Percentiles rank a stretch among this genome's conserved stretches.
phyloP scores from a whole-genome alignment of 2,113 vertebrate genomes.

The Sturnira hondurensis region DNA sequence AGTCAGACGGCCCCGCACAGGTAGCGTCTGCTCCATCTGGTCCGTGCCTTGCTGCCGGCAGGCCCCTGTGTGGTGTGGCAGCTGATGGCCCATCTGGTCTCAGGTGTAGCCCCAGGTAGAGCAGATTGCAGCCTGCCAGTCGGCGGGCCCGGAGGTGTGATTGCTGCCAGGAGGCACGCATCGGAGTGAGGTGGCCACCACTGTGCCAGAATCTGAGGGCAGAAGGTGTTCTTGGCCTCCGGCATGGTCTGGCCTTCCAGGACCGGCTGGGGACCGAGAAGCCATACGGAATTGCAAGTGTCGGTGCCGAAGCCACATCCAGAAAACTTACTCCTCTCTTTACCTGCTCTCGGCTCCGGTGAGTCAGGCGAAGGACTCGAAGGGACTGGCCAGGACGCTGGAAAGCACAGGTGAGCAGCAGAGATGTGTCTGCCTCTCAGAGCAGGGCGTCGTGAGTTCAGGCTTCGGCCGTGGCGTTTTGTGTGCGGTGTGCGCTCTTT shows the following conservation, averaged over 20 bases:
- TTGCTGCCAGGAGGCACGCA: conserved; percentile 30
- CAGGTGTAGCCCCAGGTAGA: conserved; percentile 71
- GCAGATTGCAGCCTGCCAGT: conserved; percentile 55
- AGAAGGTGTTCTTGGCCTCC: conserved; percentile 70
- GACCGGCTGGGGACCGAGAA: conserved; percentile 23
- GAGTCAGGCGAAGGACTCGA: neutral
- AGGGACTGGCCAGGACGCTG: accelerated
- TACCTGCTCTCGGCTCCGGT: neutral
- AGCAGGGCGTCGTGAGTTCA: accelerated
- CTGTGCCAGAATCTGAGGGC: conserved; percentile 61
- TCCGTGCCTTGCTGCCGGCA: neutral
- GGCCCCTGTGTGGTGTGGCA: conserved; percentile 53
- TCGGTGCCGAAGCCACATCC: neutral
- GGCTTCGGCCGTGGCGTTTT: neutral
- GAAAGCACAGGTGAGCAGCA: neutral
- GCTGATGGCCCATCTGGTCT: conserved; percentile 73
- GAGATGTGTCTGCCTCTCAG: accelerated
- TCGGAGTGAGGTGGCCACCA: conserved; percentile 45
- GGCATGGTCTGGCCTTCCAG: conserved; percentile 42
- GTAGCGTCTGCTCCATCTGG: conserved; percentile 69
- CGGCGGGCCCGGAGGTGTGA: neutral
- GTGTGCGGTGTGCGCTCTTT: neutral
- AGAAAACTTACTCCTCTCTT: neutral
- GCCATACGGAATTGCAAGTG: conserved; percentile 27
- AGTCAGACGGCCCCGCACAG: conserved; percentile 65